Conservation (phyloP, 1,140 invertebrate genomes). For the Aphidius gifuensis region DNA sequence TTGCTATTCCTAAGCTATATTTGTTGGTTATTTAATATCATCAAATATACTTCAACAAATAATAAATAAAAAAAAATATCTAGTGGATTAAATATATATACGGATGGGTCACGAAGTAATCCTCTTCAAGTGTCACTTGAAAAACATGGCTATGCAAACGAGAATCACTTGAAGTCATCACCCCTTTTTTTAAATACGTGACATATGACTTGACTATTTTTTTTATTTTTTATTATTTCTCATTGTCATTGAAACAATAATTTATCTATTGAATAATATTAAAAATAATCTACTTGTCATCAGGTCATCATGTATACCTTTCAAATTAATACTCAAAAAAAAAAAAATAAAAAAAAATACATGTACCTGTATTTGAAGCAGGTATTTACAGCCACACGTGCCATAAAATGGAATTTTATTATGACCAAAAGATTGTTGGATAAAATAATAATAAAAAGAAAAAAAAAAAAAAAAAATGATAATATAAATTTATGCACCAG, state of each 20-base stretch:
- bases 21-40: too few species aligned
- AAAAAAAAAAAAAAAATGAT: too few species aligned
- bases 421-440: not conserved
- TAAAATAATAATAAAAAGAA: constrained; percentile 2
- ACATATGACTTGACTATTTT: too few species aligned
- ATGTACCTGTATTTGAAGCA: not conserved
- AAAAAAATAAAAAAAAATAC: too few species aligned
- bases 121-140: constrained; percentile 10
- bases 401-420: not conserved
- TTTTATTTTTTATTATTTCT: too few species aligned
- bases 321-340: too few species aligned
- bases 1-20: too few species aligned
- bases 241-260: too few species aligned
- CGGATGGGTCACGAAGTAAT: constrained; percentile 11
- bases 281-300: too few species aligned
- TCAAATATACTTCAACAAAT: too few species aligned
- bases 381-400: constrained; percentile 1
- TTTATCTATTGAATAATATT: too few species aligned
- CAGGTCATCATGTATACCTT: too few species aligned
- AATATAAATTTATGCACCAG: constrained; percentile 27
- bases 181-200: not conserved
- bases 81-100: not conserved
- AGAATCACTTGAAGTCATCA: constrained; percentile 6
- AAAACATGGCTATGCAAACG: not conserved
- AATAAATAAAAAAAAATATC: not conserved